Base-by-base conservation (phyloP, 2,113 vertebrate genomes). In the Athene cunicularia region DNA sequence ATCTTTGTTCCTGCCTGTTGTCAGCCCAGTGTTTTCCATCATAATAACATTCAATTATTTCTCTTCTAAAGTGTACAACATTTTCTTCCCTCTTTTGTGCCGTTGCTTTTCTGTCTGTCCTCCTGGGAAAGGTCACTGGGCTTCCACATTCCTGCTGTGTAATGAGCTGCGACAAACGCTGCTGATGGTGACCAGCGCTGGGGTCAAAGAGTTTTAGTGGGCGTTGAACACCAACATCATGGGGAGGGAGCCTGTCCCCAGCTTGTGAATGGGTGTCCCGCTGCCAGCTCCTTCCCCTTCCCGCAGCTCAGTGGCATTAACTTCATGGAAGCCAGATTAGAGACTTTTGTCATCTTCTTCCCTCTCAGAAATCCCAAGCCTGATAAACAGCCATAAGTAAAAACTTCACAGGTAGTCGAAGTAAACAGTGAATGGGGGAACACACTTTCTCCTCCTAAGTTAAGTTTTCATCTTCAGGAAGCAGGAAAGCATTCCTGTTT, bases 111-210 rank as follows among this genome's bases (percentile, higher is more conserved):
- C 90, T 95, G 85, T 63, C 72, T 71, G 79, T 93, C 90, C 88
- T 80, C 50, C 59, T 95, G 95, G 92, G 92, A 97, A 95, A 96
- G 95, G 96, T 97, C 96, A 96, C 72, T 55, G 67, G 68, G 95
- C 82, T 93, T 97, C 94, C 79, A 96, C 94, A 79, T 96, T 96
- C 93, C 93, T 83, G 75, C 67, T 58, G 85, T 30, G 58, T 88
- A 96, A 96, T 93, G 93, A 96, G 96, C 92, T 96, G 95, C 70
- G 88, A 94, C 91, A 93, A 97, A 93, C 2, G 0, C 80, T 28
- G 50, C 49, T 0, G 6, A 49, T 62, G 77, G 45, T 84, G 88
- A 71, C 92, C 80, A 88, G 71, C 1, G 1, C 55, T 0, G 26
- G 80, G 88, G 92, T 95, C 90, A 90, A 52, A 86, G 80, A 67